A percentile compares a stretch with the other conserved stretches of the same genome.
These are phyloP conservation scores for Cerastoderma edule DNA, from an alignment of 2,888 invertebrate genomes.

Conservation along the genomic window DNA sequence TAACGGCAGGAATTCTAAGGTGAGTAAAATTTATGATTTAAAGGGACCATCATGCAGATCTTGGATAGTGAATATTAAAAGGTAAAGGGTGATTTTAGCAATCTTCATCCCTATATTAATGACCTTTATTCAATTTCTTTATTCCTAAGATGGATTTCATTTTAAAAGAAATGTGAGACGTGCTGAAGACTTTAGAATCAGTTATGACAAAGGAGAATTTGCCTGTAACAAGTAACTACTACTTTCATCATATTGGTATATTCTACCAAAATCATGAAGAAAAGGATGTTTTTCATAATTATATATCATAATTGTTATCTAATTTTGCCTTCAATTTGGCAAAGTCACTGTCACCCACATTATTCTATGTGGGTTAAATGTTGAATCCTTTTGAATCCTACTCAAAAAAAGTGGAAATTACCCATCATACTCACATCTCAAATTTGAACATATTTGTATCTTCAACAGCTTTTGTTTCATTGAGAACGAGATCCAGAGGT, in stretches of 20 bases:
- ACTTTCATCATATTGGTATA: too few relatives aligned
- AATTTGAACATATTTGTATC: background rate
- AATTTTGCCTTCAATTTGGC: background rate
- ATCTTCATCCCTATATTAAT: background rate
- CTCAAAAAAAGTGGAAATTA: background rate
- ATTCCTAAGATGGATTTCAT: background rate
- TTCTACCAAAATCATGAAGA: too few relatives aligned
- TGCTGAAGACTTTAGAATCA: background rate
- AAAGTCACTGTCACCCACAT: background rate
- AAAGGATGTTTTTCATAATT: background rate
- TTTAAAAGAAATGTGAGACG: background rate
- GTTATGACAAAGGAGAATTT: too few relatives aligned
- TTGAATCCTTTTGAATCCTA: background rate
- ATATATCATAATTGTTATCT: background rate
- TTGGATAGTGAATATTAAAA: background rate
- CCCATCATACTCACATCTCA: background rate
- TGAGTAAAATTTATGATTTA: background rate
- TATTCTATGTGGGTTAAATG: background rate
- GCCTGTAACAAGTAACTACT: too few relatives aligned
- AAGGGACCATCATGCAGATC: background rate
- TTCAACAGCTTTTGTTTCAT: constrained; percentile 8
- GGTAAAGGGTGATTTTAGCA: background rate
- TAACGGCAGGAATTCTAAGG: background rate
- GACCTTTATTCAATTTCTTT: background rate
- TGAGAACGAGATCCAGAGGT: background rate